Percentiles rank a stretch among this genome's conserved stretches.
phyloP scores from a whole-genome alignment of 2,113 vertebrate genomes.

The Menidia beryllina region DNA sequence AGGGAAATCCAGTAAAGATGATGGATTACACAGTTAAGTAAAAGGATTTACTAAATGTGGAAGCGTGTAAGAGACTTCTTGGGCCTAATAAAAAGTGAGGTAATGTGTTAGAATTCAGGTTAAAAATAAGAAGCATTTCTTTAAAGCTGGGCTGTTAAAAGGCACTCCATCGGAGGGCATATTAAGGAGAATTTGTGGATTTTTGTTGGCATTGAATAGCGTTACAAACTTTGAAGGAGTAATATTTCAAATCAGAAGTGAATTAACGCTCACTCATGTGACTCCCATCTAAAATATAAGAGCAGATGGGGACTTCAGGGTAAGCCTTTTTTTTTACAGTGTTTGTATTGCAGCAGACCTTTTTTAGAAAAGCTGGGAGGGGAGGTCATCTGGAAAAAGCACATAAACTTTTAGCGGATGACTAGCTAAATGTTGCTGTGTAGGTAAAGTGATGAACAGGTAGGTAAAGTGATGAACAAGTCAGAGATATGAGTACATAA shows the following conservation, averaged over 20 bases:
- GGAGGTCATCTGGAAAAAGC: too few relatives aligned
- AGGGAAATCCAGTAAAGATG: conserved; percentile 18
- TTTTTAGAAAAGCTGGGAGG: background rate
- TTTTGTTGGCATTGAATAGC: conserved; percentile 55
- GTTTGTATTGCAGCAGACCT: background rate
- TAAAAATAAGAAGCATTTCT: conserved; percentile 66
- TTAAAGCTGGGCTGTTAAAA: conserved; percentile 39
- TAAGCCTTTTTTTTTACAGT: background rate
- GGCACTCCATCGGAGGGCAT: conserved; percentile 52
- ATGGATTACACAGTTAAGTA: conserved; percentile 43
- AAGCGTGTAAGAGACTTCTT: conserved; percentile 16
- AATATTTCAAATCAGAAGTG: background rate
- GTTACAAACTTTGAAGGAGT: conserved; percentile 26
- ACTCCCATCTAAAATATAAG: background rate
- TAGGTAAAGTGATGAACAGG: too few relatives aligned
- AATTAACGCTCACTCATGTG: conserved; percentile 16
- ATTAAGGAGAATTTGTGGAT: conserved; percentile 38
- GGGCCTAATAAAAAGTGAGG: conserved; percentile 17
- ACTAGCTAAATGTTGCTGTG: too few relatives aligned
- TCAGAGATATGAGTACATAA: background rate
- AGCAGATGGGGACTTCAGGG: background rate
- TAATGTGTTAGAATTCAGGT: conserved; percentile 7
- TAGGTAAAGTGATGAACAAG: background rate
- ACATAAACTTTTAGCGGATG: too few relatives aligned
- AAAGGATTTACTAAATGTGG: conserved; percentile 32